Evolutionary conservation across 2,113 vertebrate genomes (phyloP).

Genomic region (Xiphias gladius): DNA sequence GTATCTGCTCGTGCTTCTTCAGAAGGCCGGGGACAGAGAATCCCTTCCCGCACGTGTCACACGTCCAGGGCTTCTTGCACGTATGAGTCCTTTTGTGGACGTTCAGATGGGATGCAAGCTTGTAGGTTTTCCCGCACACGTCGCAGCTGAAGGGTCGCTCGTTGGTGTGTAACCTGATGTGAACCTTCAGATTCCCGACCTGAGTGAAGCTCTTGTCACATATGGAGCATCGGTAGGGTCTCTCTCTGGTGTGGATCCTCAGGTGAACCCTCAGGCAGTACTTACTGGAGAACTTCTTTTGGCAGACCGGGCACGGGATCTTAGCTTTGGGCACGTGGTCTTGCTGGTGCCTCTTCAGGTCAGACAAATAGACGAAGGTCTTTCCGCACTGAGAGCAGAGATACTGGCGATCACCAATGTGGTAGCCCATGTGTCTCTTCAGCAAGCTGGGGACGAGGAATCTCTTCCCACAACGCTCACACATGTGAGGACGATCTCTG

Average conservation of each 20-base stretch:
- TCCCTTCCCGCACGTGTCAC: constrained; percentile 77
- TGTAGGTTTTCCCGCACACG: constrained; percentile 81
- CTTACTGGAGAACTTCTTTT: constrained; percentile 83
- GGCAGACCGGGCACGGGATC: constrained; percentile 79
- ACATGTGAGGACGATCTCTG: constrained; percentile 81
- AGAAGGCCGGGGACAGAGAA: constrained; percentile 78
- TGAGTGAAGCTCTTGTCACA: constrained; percentile 82
- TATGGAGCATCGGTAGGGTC: constrained; percentile 77
- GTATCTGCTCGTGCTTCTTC: constrained; percentile 78
- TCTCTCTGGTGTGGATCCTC: constrained; percentile 80
- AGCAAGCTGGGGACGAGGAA: constrained; percentile 81
- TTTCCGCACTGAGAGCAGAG: constrained; percentile 83
- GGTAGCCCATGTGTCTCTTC: constrained; percentile 84
- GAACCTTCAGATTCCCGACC: constrained; percentile 79
- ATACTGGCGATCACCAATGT: constrained; percentile 80
- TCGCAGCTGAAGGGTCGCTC: constrained; percentile 81
- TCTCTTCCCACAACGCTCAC: constrained; percentile 79
- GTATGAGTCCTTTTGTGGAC: constrained; percentile 80
- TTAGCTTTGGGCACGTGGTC: constrained; percentile 80
- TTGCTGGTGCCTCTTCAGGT: constrained; percentile 82
- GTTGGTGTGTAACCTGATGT: constrained; percentile 79
- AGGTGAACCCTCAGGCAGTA: constrained; percentile 80
- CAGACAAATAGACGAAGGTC: constrained; percentile 81
- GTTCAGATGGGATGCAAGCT: constrained; percentile 79
- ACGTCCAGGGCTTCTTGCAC: constrained; percentile 78